phyloP scores from a whole-genome alignment of 1,140 invertebrate genomes.

The Megalopta genalis region DNA sequence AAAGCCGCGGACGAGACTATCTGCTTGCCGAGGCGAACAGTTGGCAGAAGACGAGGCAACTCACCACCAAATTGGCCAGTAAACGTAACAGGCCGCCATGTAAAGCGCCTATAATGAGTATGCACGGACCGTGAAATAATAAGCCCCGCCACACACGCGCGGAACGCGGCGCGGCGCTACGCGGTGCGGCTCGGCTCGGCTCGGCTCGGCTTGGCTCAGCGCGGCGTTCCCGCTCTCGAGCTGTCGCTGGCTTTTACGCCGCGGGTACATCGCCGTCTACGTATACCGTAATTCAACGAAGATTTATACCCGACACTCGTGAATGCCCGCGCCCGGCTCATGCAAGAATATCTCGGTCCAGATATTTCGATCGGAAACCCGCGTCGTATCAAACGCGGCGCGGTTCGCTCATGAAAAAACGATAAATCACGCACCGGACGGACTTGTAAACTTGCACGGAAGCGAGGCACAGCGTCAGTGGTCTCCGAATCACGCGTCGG shows the following conservation, averaged over 20 bases:
- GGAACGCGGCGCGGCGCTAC: neutral
- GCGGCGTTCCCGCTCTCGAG: no score
- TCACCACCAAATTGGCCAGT: conserved; percentile 52
- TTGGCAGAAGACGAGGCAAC: conserved; percentile 30
- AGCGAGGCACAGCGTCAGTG: conserved; percentile 22
- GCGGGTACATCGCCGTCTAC: neutral
- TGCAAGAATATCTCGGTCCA: conserved; percentile 43
- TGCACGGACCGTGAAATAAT: conserved; percentile 53
- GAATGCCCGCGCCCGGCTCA: conserved; percentile 36
- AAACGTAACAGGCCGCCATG: conserved; percentile 49
- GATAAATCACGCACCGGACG: conserved; percentile 42
- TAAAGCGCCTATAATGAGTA: conserved; percentile 50
- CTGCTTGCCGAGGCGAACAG: conserved; percentile 44
- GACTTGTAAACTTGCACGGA: conserved; percentile 19
- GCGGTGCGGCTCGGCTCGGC: no score
- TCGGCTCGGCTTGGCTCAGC: no score
- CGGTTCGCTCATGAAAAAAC: conserved; percentile 39
- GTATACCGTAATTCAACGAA: conserved; percentile 46
- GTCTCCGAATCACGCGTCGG: conserved; percentile 13
- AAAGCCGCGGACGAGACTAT: conserved; percentile 43
- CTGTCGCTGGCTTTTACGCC: neutral
- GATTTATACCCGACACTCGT: conserved; percentile 49
- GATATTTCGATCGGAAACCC: conserved; percentile 45
- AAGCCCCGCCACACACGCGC: conserved; percentile 37
- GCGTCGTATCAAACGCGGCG: conserved; percentile 42